Percentiles rank a stretch among this genome's conserved stretches.
These are phyloP conservation scores for Megastigmus dorsalis DNA, from an alignment of 2,888 invertebrate genomes.

Conservation along the genomic window DNA sequence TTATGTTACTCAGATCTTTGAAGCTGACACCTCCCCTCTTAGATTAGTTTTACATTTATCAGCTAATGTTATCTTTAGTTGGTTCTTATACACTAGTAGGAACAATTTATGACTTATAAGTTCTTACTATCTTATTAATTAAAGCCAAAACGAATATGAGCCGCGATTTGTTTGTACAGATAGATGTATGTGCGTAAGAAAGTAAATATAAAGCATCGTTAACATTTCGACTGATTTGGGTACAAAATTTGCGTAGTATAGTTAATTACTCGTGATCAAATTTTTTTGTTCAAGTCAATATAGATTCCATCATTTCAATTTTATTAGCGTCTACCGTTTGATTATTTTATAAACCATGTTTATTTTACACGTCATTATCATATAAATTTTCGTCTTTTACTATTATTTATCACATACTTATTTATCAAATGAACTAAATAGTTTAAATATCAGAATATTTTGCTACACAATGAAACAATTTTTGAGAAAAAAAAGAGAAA, in stretches of 20 bases:
- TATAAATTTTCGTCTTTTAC: no score
- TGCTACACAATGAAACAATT: no score
- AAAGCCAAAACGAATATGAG: not conserved
- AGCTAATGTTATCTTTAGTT: slow-evolving; percentile 26
- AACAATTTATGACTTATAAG: slow-evolving; percentile 35
- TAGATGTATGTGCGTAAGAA: not conserved
- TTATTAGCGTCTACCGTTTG: no score
- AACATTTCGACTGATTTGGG: not conserved
- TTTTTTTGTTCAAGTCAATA: no score
- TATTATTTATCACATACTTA: no score
- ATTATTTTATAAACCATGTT: no score
- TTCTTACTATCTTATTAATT: slow-evolving; percentile 9
- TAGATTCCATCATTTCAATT: no score
- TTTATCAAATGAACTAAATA: no score
- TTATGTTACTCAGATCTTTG: slow-evolving; percentile 3
- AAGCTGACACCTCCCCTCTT: not conserved
- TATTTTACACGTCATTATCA: no score
- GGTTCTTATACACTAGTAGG: not conserved
- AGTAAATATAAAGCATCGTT: not conserved
- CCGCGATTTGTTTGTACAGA: not conserved
- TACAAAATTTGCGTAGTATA: not conserved
- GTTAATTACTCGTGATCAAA: not conserved
- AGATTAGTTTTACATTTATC: slow-evolving; percentile 31
- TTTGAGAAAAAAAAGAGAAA: no score
- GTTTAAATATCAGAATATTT: no score